Evolutionary conservation across 2,113 vertebrate species (phyloP), one percentile per base, ranked within the genome.

Genomic region (Actenoides hombroni): DNA sequence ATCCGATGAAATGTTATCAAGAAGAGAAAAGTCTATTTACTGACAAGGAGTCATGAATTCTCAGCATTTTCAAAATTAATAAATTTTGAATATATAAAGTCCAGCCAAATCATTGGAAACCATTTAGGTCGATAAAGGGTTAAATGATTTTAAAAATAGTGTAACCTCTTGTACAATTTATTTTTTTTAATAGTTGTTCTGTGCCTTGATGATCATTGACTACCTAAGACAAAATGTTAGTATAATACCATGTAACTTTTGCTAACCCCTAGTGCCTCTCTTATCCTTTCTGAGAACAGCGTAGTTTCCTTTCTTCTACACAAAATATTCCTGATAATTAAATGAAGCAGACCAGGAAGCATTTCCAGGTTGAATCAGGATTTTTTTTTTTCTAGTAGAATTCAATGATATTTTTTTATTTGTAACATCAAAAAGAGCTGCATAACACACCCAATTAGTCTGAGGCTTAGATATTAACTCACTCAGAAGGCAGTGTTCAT

Each of bases 231-330:
- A 79, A 71, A 77, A 39, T 76, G 4, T 31, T 40, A 19, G 1
- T 35, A 11, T 12, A 28, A 7, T 16, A 20, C 2, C 13, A 35
- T 1, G 2, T 35, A 39, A 63, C 2, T 46, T 86, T 61, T 79
- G 10, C 20, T 42, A 69, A n/a, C 0, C 0, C 6, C 6, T 76
- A 37, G 13, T 26, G 5, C 4, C 1, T 0, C 4, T 80, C 18
- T 65, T 83, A 42, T 20, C 2, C 10, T 80, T 65, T 90, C n/a
- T 49, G n/a, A 83, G 83, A 74, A 44, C 1, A 1, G 2, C 39
- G 6, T 1, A 11, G 49, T 94, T 92, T 68, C 15, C 2, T 81
- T 86, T 76, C 37, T 46, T 73, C 26, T 40, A 5, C 23, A 16
- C 3, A 70, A 70, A 86, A 44, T 40, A 69, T 44, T 67, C 83